Base-by-base conservation (phyloP, 2,888 invertebrate genomes). In the Lapara coniferarum region DNA sequence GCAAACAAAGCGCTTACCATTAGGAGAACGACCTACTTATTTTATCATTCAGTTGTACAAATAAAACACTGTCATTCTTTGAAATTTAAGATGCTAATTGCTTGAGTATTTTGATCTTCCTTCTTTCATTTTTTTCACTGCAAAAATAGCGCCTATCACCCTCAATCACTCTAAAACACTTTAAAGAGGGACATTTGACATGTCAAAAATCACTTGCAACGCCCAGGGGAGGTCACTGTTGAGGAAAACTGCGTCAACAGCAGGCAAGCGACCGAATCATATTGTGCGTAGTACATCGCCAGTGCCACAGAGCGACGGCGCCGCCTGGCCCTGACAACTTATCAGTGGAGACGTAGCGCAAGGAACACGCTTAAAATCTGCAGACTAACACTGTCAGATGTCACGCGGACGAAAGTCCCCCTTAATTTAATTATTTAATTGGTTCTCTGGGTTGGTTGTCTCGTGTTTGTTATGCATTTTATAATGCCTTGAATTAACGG, bases 241-340 rank as follows among this genome's bases (percentile, higher is more conserved):
- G 63, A 19, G 49, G 46, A 63, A 16, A 46, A 25, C 49, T 49
- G 63, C 49, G 63, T 63, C 19, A 19, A 46, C 19, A 16, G 49
- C 63, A 46, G 46, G 1, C 6, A 12, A 16, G 63, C 63, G 63
- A 63, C 49, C 46, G 12, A 49, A 46, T 71, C 59, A 66, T 68
- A 69, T 74, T 73, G 75, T 75, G 71, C 75, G 72, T 78, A 75
- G 74, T 73, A 74, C 74, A 63, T 63, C 49, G 63, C 63, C 19
- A 19, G 19, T 63, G 10, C 70, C 71, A 71, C 70, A 73, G 74
- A 74, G 71, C 71, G 69, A 67, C 68, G 59, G 69, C 75, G 75
- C 74, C 77, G 78, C 74, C 79, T 85, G 87, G 72, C 70, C 71
- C 73, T 84, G 86, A 86, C 86, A 86, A 79, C 71, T 77, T 84